A percentile compares a stretch with the other conserved stretches of the same genome.
Evolutionary conservation across 2,888 invertebrate species (phyloP).

Genomic region (Enoplolaimus lenunculus): DNA sequence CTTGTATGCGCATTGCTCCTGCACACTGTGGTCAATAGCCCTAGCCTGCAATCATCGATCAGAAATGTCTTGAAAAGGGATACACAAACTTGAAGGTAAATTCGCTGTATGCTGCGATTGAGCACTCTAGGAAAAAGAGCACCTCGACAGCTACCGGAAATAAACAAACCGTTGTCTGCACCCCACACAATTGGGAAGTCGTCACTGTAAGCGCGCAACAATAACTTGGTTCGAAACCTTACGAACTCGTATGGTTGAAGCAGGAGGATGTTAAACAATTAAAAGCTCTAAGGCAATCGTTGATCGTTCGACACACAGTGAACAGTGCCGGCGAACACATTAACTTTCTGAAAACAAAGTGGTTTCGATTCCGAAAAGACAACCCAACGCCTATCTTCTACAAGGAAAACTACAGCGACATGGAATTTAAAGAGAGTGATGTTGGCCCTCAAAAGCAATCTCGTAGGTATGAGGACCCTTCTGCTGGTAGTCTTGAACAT

Average conservation of each 20-base stretch:
- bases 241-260: background rate
- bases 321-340: constrained; percentile 10
- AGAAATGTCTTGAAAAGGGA: constrained; percentile 16
- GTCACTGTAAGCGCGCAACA: background rate
- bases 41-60: background rate
- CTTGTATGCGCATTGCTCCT: constrained; percentile 10
- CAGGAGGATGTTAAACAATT: background rate
- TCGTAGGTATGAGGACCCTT: background rate
- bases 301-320: background rate
- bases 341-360: constrained; percentile 5
- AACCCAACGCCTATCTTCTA: constrained; percentile 7
- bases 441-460: background rate
- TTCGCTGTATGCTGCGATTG: constrained; percentile 17
- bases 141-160: background rate
- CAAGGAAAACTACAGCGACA: constrained; percentile 5
- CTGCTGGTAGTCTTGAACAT: background rate
- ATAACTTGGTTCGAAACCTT: background rate
- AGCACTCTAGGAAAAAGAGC: constrained; percentile 4
- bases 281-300: background rate
- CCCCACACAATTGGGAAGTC: background rate
- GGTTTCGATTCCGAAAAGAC: background rate
- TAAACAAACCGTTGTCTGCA: background rate
- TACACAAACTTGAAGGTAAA: constrained; percentile 18
- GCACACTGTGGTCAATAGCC: background rate
- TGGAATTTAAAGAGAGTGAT: constrained; percentile 7